Base-by-base conservation (phyloP, 2,888 invertebrate species). In the Drosophila quinaria region DNA sequence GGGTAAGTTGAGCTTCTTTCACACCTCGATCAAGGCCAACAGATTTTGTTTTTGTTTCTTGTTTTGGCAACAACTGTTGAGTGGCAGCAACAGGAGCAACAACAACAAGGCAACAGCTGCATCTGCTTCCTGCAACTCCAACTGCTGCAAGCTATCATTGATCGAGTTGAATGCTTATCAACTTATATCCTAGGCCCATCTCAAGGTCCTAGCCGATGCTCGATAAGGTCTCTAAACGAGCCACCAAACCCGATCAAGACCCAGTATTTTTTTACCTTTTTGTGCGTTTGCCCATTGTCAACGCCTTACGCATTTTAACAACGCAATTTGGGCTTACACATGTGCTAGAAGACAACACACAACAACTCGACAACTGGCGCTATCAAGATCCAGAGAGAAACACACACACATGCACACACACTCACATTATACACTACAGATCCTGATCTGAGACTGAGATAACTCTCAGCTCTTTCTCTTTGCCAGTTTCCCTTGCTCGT, bases 311-410 rank as follows among this genome's bases (percentile, higher is more conserved):
- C 87, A 77, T 77, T 87, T 85, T 72, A 89, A 89, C 86, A 87
- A 87, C 90, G 86, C 86, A 87, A 89, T 89, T 89, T 88, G 72
- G 90, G 88, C 64, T 74, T 77, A 69, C 86, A 89, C 79, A 81
- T 77, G 73, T 77, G 74, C 54, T 51, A 47, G 46, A 56, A 64
- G 67, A 71, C 29, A 76, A 81, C 73, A 67, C 66, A 59, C 22
- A 4, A 22, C 74, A 55, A 39, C 29, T 44, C 50, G 25, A 33
- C 64, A 51, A 65, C 70, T 62, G 68, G 66, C 74, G 74, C 71
- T 89, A 89, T 89, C 90, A 72, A 80, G 74, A 81, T 81, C 31
- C 59, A 59, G 42, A 49, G 58, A 51, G 60, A 64, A 47, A 70
- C 73, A 68, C 56, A 81, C 59, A 69, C 39, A 64, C 62, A 61